phyloP scores from a whole-genome alignment of 2,797 vertebrate genomes.

The Poeciliopsis paucimaculata region DNA sequence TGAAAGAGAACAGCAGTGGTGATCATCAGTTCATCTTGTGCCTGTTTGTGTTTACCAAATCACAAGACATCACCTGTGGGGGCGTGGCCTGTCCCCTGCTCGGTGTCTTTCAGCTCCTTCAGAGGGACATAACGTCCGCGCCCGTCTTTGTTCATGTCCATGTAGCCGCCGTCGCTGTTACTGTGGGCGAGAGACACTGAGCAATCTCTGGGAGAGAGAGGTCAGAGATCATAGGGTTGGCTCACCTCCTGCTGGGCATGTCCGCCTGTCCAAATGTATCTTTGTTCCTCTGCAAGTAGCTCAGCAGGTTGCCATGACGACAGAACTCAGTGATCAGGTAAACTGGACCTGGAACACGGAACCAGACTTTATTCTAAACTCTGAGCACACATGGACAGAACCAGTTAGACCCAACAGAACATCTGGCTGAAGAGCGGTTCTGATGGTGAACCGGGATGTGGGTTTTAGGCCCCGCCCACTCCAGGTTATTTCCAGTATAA shows the following conservation, averaged over 20 bases:
- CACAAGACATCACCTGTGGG: neutral
- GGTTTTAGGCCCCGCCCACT: neutral
- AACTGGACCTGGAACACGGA: constrained; percentile 83
- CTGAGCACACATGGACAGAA: neutral
- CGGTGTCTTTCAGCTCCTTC: constrained; percentile 85
- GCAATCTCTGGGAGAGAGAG: neutral
- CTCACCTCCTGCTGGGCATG: constrained; percentile 49
- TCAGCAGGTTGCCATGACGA: constrained; percentile 88
- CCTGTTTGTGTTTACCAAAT: neutral
- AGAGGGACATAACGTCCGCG: constrained; percentile 85
- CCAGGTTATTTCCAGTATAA: neutral
- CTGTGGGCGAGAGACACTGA: constrained; percentile 66
- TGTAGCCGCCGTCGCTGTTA: constrained; percentile 89
- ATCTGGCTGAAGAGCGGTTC: neutral
- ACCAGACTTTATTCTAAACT: neutral
- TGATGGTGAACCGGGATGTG: too few relatives aligned
- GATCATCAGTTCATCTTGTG: neutral
- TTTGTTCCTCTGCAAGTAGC: constrained; percentile 89
- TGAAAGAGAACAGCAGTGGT: constrained; percentile 46
- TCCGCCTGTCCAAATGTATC: constrained; percentile 84
- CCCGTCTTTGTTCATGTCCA: constrained; percentile 92
- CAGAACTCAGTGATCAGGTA: constrained; percentile 93
- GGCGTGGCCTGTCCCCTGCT: constrained; percentile 75
- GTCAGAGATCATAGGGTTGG: neutral
- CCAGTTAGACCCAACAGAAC: neutral